Percentiles rank a stretch among this genome's conserved stretches.
phyloP scores from a whole-genome alignment of 2,113 vertebrate genomes.

The Toxotes jaculatrix region DNA sequence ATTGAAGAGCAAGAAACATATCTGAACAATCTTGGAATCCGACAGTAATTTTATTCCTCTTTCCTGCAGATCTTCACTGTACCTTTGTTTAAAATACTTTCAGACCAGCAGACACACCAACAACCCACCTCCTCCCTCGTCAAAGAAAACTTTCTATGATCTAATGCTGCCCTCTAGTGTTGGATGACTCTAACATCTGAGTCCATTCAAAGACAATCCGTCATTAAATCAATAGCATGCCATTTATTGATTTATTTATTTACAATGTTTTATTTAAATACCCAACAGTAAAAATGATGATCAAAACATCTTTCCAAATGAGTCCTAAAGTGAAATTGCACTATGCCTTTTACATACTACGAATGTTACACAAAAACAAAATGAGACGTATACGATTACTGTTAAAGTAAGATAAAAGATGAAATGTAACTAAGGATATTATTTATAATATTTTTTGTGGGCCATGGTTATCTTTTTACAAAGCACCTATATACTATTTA shows the following conservation, averaged over 20 bases:
- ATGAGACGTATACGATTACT: neutral
- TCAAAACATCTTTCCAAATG: conserved; percentile 3
- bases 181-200: neutral
- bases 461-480: neutral
- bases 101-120: neutral
- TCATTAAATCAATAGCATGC: neutral
- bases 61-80: too few relatives aligned
- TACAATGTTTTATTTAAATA: conserved; percentile 27
- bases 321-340: neutral
- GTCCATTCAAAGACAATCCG: too few relatives aligned
- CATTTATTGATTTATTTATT: too few relatives aligned
- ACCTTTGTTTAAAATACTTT: too few relatives aligned
- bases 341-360: neutral
- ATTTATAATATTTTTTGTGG: neutral
- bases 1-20: too few relatives aligned
- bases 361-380: conserved; percentile 14
- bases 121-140: neutral
- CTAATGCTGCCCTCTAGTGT: conserved; percentile 46
- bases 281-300: neutral
- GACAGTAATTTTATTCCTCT: too few relatives aligned
- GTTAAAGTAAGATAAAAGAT: neutral
- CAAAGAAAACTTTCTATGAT: neutral
- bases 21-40: too few relatives aligned
- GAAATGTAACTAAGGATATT: neutral
- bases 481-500: neutral